Percentiles rank a stretch among this genome's conserved stretches.
Conservation (phyloP, 2,797 vertebrate genomes). For the Acridotheres tristis region DNA sequence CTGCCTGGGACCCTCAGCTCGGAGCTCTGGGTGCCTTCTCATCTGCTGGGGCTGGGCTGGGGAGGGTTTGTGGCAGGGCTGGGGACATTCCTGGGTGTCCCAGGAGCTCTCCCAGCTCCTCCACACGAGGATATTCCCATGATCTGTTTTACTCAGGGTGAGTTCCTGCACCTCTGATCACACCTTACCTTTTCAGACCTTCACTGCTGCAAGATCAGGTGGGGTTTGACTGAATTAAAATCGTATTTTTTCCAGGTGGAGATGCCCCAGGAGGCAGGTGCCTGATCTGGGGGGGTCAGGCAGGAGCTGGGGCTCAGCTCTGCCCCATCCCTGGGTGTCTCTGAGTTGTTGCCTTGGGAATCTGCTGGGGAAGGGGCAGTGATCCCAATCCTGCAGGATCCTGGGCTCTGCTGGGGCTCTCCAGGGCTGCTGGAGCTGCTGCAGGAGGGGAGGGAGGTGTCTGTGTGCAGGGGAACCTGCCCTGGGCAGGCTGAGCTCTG, state of each 20-base stretch:
- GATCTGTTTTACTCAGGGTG: background rate
- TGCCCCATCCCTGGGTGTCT: background rate
- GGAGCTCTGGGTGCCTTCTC: background rate
- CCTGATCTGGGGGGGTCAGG: background rate
- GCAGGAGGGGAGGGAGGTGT: background rate
- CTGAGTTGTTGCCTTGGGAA: background rate
- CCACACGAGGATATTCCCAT: accelerated
- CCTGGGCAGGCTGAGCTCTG: background rate
- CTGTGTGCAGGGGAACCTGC: background rate
- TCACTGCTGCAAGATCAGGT: accelerated
- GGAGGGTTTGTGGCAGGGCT: background rate
- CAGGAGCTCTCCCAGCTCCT: accelerated
- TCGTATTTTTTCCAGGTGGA: background rate
- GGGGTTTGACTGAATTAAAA: background rate
- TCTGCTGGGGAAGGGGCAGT: too few species aligned
- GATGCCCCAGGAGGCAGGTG: background rate
- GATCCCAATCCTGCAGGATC: too few species aligned
- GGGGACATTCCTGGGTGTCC: background rate
- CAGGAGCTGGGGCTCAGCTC: background rate
- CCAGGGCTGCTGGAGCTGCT: background rate
- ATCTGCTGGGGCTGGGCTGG: background rate
- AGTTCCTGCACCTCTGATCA: accelerated
- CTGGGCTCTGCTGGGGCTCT: background rate
- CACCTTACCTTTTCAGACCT: background rate
- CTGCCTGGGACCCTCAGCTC: background rate